A percentile compares a stretch with the other conserved stretches of the same genome.
Conservation (phyloP, 2,797 vertebrate genomes). For the Halcyon smyrnensis region DNA sequence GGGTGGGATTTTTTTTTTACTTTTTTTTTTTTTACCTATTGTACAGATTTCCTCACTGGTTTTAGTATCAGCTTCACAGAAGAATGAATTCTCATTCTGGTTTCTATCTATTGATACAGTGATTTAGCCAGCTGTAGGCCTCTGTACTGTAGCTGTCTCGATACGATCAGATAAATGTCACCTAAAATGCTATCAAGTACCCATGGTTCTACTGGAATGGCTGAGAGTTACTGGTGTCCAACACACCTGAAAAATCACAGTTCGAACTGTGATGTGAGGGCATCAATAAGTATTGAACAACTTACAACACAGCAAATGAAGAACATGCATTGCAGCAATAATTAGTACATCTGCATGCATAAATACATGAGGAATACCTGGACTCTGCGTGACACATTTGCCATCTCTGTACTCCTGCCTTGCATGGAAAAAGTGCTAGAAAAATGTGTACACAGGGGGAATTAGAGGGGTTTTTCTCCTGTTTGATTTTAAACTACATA, state of each 20-base stretch:
- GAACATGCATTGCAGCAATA: not conserved
- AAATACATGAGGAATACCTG: rapidly evolving
- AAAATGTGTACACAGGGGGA: not conserved
- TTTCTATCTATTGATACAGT: not conserved
- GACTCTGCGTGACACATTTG: not conserved
- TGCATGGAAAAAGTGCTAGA: rapidly evolving
- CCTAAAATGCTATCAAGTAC: not conserved
- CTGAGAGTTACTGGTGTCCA: not conserved
- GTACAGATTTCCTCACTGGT: not conserved
- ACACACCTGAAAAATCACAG: not conserved
- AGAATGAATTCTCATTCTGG: not conserved
- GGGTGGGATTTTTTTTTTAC: rapidly evolving
- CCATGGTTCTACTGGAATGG: not conserved
- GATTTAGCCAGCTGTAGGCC: not conserved
- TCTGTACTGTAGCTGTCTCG: not conserved
- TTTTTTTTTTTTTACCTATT: not conserved
- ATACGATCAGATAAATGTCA: not conserved
- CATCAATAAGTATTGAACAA: not conserved
- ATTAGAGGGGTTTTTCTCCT: not conserved
- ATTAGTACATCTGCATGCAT: not conserved
- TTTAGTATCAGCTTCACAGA: not conserved
- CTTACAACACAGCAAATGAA: not conserved
- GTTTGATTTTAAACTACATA: not conserved
- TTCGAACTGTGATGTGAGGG: not conserved
- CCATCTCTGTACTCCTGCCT: not conserved